These are phyloP conservation scores for Drosophila putrida DNA, from an alignment of 2,888 invertebrate genomes.

Conservation along the genomic window DNA sequence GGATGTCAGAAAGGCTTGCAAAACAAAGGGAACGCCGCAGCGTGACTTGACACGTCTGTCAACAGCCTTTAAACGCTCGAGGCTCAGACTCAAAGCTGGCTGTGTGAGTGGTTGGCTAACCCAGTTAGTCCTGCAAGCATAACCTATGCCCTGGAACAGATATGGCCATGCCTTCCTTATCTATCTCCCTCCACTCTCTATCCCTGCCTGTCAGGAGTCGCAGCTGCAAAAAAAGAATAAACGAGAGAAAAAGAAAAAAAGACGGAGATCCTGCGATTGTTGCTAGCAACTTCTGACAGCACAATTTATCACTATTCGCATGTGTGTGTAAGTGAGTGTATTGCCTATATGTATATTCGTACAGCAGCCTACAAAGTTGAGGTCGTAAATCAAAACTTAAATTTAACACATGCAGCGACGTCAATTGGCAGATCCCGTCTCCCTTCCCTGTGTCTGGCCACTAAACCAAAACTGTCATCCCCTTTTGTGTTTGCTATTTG, in stretches of 20 bases:
- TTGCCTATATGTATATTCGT: slow-evolving; percentile 60
- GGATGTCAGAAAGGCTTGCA: slow-evolving; percentile 46
- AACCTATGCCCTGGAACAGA: slow-evolving; percentile 74
- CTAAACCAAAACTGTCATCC: slow-evolving; percentile 46
- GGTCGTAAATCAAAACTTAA: slow-evolving; percentile 83
- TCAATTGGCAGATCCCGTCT: slow-evolving; percentile 71
- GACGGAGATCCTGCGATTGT: slow-evolving; percentile 63
- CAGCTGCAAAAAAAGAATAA: slow-evolving; percentile 51
- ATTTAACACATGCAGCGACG: slow-evolving; percentile 80
- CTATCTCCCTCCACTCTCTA: background rate
- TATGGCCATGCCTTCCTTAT: slow-evolving; percentile 40
- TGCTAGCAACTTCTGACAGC: slow-evolving; percentile 82
- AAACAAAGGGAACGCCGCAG: slow-evolving; percentile 58
- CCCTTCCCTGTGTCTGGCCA: background rate
- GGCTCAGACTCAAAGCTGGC: slow-evolving; percentile 43
- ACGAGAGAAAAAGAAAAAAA: slow-evolving; percentile 18
- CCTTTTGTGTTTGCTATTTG: slow-evolving; percentile 63
- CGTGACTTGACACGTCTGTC: slow-evolving; percentile 81
- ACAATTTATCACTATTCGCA: slow-evolving; percentile 83
- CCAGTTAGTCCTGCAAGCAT: slow-evolving; percentile 62
- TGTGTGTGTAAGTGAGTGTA: slow-evolving; percentile 40
- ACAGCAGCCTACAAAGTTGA: slow-evolving; percentile 77
- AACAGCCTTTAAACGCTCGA: slow-evolving; percentile 81
- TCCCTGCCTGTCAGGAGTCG: slow-evolving; percentile 32
- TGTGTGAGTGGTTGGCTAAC: slow-evolving; percentile 56